A percentile compares a stretch with the other conserved stretches of the same genome.
Conservation (phyloP, 2,888 invertebrate species). For the Sphecodes monilicornis region DNA sequence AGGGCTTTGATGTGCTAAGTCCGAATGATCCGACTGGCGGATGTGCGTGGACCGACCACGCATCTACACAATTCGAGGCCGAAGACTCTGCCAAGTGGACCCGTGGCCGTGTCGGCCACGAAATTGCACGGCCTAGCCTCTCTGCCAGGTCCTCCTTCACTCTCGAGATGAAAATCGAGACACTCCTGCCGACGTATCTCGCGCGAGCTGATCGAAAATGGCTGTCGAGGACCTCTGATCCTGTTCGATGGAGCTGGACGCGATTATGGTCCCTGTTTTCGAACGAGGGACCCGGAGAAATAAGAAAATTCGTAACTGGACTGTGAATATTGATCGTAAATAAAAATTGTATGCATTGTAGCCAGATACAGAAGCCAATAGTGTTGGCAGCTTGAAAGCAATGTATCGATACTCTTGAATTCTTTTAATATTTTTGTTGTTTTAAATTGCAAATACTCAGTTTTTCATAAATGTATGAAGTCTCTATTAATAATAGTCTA, state of each 20-base stretch:
- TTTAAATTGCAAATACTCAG: too few species aligned
- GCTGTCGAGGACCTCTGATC: conserved; percentile 8
- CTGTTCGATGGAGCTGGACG: not conserved
- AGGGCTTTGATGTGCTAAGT: conserved; percentile 80
- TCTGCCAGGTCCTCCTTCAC: conserved; percentile 3
- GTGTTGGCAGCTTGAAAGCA: too few species aligned
- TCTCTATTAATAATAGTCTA: too few species aligned
- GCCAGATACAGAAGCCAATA: too few species aligned
- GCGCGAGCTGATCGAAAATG: conserved; percentile 64
- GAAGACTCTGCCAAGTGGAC: conserved; percentile 39
- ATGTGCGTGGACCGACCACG: conserved; percentile 74
- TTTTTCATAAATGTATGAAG: too few species aligned
- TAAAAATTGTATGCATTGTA: too few species aligned
- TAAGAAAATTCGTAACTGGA: too few species aligned
- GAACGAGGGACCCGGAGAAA: not conserved
- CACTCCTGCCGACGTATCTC: conserved; percentile 27
- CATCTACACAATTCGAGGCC: conserved; percentile 71
- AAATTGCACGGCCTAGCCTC: conserved; percentile 39
- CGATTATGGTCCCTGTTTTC: conserved; percentile 13
- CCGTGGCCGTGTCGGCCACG: conserved; percentile 20
- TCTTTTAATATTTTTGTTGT: too few species aligned
- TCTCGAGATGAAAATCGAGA: conserved; percentile 59
- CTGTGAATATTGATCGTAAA: too few species aligned
- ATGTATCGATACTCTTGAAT: too few species aligned
- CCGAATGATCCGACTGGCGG: conserved; percentile 74